Conservation (phyloP, 1,140 invertebrate genomes). For the Cryptotermes secundus region DNA sequence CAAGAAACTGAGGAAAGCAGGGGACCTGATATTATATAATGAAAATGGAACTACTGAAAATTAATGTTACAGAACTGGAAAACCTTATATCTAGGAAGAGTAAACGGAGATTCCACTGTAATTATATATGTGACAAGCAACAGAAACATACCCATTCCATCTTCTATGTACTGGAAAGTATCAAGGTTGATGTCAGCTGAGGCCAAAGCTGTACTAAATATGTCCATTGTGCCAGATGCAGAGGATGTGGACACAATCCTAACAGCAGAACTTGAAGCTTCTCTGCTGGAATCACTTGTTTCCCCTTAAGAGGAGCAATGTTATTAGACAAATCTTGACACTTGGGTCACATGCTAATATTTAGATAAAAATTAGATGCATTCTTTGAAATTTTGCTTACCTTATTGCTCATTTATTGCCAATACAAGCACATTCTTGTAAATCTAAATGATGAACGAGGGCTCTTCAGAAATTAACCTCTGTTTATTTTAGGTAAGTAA, state of each 20-base stretch:
- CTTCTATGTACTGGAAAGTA: conserved; percentile 52
- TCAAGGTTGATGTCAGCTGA: conserved; percentile 53
- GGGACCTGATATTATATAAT: too few relatives aligned
- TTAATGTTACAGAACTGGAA: too few relatives aligned
- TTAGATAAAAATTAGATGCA: too few relatives aligned
- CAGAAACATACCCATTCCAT: conserved; percentile 42
- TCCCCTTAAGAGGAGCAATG: not conserved
- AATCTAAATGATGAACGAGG: too few relatives aligned
- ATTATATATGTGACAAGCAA: not conserved
- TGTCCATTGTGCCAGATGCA: conserved; percentile 21
- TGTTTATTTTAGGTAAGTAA: too few relatives aligned
- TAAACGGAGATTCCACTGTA: not conserved
- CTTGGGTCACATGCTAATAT: too few relatives aligned
- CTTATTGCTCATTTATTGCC: not conserved
- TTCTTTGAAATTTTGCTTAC: too few relatives aligned
- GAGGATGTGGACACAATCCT: conserved; percentile 18
- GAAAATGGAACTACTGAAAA: too few relatives aligned
- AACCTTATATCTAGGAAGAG: too few relatives aligned
- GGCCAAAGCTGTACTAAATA: conserved; percentile 51
- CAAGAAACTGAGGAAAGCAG: too few relatives aligned
- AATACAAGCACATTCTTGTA: too few relatives aligned
- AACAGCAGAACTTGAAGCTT: conserved; percentile 18
- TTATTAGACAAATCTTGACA: not conserved
- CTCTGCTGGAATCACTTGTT: not conserved
- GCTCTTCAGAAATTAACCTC: too few relatives aligned